These are phyloP conservation scores for Pharmacophagus antenor DNA, from an alignment of 2,888 invertebrate species.

Conservation along the genomic window DNA sequence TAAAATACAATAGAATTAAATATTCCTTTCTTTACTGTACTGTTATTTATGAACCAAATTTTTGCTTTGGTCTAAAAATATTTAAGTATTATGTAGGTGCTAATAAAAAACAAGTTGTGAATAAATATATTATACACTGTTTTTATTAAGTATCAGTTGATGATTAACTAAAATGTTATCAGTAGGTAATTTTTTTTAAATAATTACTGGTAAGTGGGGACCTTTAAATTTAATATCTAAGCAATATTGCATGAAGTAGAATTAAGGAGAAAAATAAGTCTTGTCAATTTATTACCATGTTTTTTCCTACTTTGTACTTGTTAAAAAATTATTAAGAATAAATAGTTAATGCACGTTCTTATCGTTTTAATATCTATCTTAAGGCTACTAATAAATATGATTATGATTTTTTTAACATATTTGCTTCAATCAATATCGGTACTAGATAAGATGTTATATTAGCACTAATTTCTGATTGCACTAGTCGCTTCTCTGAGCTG, in stretches of 20 bases:
- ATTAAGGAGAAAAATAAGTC: too few species aligned
- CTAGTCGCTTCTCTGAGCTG: too few species aligned
- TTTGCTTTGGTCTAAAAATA: background rate
- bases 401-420: background rate
- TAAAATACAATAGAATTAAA: too few species aligned
- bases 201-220: background rate
- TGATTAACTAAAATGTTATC: too few species aligned
- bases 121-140: background rate
- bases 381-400: background rate
- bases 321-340: background rate
- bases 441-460: too few species aligned
- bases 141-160: background rate
- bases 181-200: too few species aligned
- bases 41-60: background rate
- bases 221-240: background rate
- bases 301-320: background rate
- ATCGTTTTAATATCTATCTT: background rate
- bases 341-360: background rate
- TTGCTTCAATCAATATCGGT: too few species aligned
- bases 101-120: background rate
- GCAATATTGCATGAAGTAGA: constrained; percentile 2
- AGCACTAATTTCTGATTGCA: too few species aligned
- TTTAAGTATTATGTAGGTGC: too few species aligned
- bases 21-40: background rate
- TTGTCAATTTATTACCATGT: background rate